Percentiles rank a stretch among this genome's conserved stretches.
Conservation (phyloP, 2,888 invertebrate species). For the Drosophila mayaguana region DNA sequence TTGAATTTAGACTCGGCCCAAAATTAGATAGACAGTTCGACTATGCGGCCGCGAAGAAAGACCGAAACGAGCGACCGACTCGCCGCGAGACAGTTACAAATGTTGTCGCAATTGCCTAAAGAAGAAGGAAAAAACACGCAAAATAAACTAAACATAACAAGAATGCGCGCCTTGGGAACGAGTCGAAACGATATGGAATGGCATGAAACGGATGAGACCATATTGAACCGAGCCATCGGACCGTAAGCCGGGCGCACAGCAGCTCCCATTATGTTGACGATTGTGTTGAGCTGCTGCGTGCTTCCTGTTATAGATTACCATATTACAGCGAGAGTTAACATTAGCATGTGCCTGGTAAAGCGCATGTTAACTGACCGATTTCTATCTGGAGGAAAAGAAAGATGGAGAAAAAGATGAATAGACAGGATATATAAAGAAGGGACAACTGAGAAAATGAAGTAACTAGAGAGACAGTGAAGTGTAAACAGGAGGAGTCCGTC, state of each 20-base stretch:
- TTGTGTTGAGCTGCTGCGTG: conserved; percentile 9
- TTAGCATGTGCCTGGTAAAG: conserved; percentile 6
- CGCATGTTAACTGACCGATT: neutral
- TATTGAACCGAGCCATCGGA: conserved; percentile 2
- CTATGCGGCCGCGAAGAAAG: conserved; percentile 25
- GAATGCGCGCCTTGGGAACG: conserved; percentile 32
- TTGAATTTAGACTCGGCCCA: conserved; percentile 72
- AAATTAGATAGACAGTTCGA: conserved; percentile 59
- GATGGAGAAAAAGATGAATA: neutral
- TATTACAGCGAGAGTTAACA: neutral
- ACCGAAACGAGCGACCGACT: conserved; percentile 20
- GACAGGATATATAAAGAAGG: neutral
- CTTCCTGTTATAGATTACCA: conserved; percentile 17
- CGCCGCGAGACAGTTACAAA: conserved; percentile 33
- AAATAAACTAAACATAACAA: conserved; percentile 4
- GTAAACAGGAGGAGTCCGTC: neutral
- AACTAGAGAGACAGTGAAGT: neutral
- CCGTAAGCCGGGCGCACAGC: neutral
- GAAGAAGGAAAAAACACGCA: neutral
- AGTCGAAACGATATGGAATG: conserved; percentile 18
- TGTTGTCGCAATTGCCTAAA: conserved; percentile 39
- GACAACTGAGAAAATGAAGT: neutral
- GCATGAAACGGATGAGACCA: conserved; percentile 29
- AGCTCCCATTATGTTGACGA: conserved; percentile 4
- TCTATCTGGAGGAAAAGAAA: neutral